These are phyloP conservation scores for Nothura maculosa DNA, from an alignment of 2,797 vertebrate species.

Conservation along the genomic window DNA sequence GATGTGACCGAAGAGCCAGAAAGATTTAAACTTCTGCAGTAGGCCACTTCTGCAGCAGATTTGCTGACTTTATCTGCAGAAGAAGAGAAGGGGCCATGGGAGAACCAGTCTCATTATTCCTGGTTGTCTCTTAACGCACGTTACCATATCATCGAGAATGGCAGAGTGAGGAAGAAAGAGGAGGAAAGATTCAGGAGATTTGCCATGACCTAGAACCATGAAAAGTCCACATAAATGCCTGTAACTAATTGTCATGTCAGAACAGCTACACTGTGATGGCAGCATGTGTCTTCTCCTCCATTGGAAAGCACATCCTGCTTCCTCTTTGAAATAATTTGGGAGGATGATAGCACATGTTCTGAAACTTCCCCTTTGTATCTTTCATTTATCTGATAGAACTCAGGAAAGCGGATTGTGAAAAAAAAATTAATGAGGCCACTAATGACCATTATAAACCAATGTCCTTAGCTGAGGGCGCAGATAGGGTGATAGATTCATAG, in stretches of 20 bases:
- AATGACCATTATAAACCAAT: neutral
- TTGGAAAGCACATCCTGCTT: neutral
- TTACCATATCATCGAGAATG: neutral
- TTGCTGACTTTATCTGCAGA: neutral
- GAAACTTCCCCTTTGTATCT: neutral
- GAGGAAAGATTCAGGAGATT: neutral
- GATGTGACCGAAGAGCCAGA: neutral
- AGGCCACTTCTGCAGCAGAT: too few relatives aligned
- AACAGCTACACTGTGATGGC: neutral
- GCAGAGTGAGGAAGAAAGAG: neutral
- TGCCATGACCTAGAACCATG: neutral
- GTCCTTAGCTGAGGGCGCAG: neutral
- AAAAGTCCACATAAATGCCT: neutral
- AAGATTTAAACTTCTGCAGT: neutral
- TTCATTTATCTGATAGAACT: neutral
- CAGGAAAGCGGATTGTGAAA: neutral
- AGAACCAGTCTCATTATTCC: neutral
- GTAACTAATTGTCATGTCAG: neutral
- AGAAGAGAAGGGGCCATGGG: too few relatives aligned
- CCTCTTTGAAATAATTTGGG: neutral
- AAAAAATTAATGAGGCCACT: neutral
- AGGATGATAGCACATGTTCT: neutral
- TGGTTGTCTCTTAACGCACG: neutral
- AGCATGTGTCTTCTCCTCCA: neutral
- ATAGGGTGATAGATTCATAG: rapidly evolving